phyloP scores from a whole-genome alignment of 2,113 vertebrate species.

The Stigmatopora argus region DNA sequence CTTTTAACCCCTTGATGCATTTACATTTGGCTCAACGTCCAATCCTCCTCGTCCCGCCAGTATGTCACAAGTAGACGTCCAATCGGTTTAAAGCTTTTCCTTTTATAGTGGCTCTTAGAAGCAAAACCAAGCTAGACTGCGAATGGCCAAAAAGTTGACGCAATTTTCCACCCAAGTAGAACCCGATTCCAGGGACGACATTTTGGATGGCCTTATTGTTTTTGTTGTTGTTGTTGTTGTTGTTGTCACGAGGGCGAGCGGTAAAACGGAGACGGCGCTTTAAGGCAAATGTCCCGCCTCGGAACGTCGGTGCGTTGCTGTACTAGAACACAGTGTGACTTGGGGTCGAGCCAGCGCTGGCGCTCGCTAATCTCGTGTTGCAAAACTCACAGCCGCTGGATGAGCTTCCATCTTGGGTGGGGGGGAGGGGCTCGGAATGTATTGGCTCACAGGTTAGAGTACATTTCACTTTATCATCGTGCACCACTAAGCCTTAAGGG shows the following conservation, averaged over 20 bases:
- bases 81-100: too few relatives aligned
- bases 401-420: not conserved
- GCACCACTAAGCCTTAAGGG: too few relatives aligned
- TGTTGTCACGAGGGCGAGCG: not conserved
- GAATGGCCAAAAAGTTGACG: too few relatives aligned
- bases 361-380: not conserved
- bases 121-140: too few relatives aligned
- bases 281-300: not conserved
- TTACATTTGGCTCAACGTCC: too few relatives aligned
- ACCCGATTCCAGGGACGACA: not conserved
- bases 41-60: too few relatives aligned
- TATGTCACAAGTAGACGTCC: too few relatives aligned
- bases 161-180: too few relatives aligned
- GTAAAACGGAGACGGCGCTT: not conserved
- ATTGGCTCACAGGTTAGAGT: too few relatives aligned
- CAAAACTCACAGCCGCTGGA: constrained; percentile 3
- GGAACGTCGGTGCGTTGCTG: not conserved
- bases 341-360: not conserved
- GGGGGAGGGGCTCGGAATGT: not conserved
- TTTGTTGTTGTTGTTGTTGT: not conserved
- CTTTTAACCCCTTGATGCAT: too few relatives aligned
- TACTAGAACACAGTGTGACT: constrained; percentile 2
- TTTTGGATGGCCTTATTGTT: not conserved
- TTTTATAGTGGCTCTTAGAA: too few relatives aligned
- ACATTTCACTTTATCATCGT: too few relatives aligned